Percentiles rank a stretch among this genome's conserved stretches.
Conservation (phyloP, 35 echinoderm and acorn worm species). For the Anneissia japonica region DNA sequence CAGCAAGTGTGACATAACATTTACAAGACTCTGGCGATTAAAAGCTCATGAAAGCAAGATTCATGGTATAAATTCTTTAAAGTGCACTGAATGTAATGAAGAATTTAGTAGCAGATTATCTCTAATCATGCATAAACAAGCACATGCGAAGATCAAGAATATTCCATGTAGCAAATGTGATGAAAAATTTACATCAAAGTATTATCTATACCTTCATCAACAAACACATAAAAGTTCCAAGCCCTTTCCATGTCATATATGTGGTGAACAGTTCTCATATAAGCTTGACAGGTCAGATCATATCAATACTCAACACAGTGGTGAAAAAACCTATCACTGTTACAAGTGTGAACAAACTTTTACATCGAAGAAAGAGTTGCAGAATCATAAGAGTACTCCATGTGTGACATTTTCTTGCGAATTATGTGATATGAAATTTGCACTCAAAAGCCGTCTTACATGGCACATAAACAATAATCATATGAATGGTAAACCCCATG, state of each 20-base stretch:
- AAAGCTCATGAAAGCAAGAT: background rate
- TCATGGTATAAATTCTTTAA: background rate
- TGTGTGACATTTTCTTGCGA: background rate
- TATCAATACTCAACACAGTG: background rate
- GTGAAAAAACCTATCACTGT: background rate
- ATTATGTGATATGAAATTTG: conserved; percentile 8
- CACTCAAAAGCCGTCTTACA: background rate
- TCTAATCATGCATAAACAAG: background rate
- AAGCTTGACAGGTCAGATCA: background rate
- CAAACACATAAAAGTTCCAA: background rate
- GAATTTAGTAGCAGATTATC: background rate
- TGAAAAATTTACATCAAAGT: background rate
- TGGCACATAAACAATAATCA: conserved; percentile 4
- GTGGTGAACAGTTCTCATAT: background rate
- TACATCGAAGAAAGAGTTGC: background rate
- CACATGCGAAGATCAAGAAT: background rate
- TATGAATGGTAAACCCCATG: background rate
- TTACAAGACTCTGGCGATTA: background rate
- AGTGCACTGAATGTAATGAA: background rate
- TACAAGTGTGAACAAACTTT: background rate
- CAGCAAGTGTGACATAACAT: background rate
- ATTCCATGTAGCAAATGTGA: background rate
- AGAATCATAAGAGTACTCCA: background rate
- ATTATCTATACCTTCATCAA: background rate
- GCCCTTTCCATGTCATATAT: background rate